These are phyloP conservation scores for Lingula anatina DNA, from an alignment of 2,888 invertebrate genomes.

Conservation along the genomic window DNA sequence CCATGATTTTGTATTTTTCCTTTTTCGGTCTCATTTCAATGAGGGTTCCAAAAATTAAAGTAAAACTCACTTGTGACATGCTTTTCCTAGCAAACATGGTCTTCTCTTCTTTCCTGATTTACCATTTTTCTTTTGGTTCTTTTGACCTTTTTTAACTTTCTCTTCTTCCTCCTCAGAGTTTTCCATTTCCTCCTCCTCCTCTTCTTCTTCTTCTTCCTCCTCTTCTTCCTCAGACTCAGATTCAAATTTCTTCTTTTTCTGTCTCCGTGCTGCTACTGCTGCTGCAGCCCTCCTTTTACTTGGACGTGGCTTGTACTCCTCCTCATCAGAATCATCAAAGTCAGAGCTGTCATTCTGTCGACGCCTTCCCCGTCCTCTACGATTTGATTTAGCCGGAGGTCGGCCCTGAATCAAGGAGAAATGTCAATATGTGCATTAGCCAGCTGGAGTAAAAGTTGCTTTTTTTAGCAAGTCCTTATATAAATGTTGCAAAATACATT, in stretches of 20 bases:
- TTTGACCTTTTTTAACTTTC: slow-evolving; percentile 7
- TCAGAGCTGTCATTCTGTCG: slow-evolving; percentile 22
- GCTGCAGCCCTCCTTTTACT: slow-evolving; percentile 26
- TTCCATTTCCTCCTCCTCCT: slow-evolving; percentile 7
- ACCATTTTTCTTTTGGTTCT: slow-evolving; percentile 7
- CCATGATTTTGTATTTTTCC: too few relatives aligned
- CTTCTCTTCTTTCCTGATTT: slow-evolving; percentile 11
- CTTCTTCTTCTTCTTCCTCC: slow-evolving; percentile 17
- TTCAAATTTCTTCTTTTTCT: neutral
- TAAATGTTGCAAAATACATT: too few relatives aligned
- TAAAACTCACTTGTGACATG: slow-evolving; percentile 34
- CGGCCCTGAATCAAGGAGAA: too few relatives aligned
- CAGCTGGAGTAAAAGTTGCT: too few relatives aligned
- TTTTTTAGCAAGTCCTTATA: too few relatives aligned
- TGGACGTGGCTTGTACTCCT: slow-evolving; percentile 30
- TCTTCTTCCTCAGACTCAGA: slow-evolving; percentile 6
- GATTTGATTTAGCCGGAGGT: slow-evolving; percentile 10
- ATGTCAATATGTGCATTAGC: too few relatives aligned
- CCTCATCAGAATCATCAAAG: slow-evolving; percentile 22
- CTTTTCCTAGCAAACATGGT: slow-evolving; percentile 32
- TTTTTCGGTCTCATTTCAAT: too few relatives aligned
- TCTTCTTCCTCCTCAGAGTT: slow-evolving; percentile 9
- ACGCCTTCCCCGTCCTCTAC: slow-evolving; percentile 9
- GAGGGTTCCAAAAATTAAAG: neutral
- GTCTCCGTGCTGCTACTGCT: slow-evolving; percentile 6